phyloP scores from a whole-genome alignment of 2,797 vertebrate species.

The Chloroceryle amazona region DNA sequence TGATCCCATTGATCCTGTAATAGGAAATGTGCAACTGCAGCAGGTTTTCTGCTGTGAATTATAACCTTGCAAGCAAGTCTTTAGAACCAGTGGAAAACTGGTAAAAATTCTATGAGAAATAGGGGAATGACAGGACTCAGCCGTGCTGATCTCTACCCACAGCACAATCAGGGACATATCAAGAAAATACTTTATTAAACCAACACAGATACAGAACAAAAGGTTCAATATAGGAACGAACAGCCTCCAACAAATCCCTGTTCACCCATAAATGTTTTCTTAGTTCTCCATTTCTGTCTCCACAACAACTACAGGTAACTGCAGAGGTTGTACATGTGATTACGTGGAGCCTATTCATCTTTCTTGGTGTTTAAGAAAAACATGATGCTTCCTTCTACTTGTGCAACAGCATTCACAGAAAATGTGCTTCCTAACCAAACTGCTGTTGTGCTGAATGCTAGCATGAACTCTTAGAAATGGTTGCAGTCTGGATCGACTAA shows the following conservation, averaged over 20 bases:
- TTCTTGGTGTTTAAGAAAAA: neutral
- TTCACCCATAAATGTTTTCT: neutral
- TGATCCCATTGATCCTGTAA: neutral
- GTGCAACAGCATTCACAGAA: neutral
- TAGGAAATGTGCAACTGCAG: neutral
- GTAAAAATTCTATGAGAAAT: neutral
- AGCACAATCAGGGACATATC: neutral
- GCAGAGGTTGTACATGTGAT: neutral
- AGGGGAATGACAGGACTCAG: neutral
- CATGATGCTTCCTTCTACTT: neutral
- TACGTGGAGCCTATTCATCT: neutral
- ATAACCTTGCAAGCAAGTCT: neutral
- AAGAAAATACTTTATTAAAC: neutral
- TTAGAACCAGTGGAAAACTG: neutral
- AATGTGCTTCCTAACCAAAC: neutral
- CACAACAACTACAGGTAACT: neutral
- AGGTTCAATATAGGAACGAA: neutral
- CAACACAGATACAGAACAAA: neutral
- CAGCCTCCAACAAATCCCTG: neutral
- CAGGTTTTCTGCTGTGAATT: neutral
- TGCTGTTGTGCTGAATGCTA: rapidly evolving
- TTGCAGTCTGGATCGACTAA: neutral
- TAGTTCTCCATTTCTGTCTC: neutral
- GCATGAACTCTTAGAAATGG: neutral
- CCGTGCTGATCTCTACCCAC: neutral